These are phyloP conservation scores for Lophotis ruficrista DNA, from an alignment of 2,113 vertebrate species.

Conservation along the genomic window DNA sequence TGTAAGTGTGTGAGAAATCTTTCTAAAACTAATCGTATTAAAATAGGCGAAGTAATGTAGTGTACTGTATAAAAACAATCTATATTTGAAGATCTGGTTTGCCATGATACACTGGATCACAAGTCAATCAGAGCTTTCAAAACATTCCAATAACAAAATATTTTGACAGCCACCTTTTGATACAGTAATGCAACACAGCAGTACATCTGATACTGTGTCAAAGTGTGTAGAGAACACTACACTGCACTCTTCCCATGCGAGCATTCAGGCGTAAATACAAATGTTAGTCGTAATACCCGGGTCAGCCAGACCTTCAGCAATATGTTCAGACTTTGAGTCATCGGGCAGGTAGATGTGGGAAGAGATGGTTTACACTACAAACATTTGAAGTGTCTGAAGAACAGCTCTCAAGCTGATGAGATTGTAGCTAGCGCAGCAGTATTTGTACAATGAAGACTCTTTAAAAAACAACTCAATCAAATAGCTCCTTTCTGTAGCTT, in stretches of 20 bases:
- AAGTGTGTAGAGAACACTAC: neutral
- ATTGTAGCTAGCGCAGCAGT: neutral
- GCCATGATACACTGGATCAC: neutral
- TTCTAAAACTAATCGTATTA: neutral
- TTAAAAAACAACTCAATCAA: neutral
- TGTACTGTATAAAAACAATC: neutral
- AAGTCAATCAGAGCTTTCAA: neutral
- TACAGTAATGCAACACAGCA: neutral
- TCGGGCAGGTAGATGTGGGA: neutral
- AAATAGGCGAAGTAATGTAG: neutral
- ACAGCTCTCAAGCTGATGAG: constrained; percentile 34
- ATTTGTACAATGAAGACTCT: fast-evolving
- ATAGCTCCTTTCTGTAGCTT: neutral
- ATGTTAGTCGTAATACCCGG: neutral
- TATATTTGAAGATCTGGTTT: neutral
- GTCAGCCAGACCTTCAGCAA: neutral
- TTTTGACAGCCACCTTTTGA: neutral
- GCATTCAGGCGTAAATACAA: neutral
- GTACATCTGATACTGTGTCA: neutral
- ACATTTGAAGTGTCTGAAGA: constrained; percentile 24
- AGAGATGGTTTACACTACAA: neutral
- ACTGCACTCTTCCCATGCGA: neutral
- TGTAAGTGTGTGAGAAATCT: neutral
- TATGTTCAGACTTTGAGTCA: neutral
- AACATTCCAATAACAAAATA: neutral